Evolutionary conservation across 2,888 invertebrate species (phyloP).

Genomic region (Heliconius ethilla): DNA sequence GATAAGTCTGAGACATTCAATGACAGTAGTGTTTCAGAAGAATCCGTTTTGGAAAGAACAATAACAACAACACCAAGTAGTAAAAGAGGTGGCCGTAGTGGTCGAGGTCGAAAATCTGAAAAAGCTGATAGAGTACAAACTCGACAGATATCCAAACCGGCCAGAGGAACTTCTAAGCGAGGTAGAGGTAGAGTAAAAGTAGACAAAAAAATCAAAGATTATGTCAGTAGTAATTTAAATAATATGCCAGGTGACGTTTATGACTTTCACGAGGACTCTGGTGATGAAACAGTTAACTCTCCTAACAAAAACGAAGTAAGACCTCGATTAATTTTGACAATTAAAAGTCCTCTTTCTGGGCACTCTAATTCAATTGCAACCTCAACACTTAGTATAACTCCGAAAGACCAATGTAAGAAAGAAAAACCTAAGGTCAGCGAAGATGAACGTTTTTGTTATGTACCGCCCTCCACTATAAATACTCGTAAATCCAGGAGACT

Average conservation of each 20-base stretch:
- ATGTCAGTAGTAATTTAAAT: slow-evolving; percentile 78
- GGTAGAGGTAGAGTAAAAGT: slow-evolving; percentile 78
- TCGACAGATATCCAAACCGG: slow-evolving; percentile 72
- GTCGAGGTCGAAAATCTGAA: slow-evolving; percentile 72
- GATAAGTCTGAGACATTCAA: slow-evolving; percentile 47
- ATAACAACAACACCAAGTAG: slow-evolving; percentile 44
- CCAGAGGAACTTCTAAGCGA: slow-evolving; percentile 70
- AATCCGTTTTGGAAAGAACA: slow-evolving; percentile 52
- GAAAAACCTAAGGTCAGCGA: slow-evolving; percentile 75
- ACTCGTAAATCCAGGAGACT: slow-evolving; percentile 91
- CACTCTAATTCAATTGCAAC: slow-evolving; percentile 67
- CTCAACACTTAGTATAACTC: slow-evolving; percentile 68
- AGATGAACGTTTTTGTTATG: slow-evolving; percentile 80
- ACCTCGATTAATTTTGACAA: slow-evolving; percentile 90
- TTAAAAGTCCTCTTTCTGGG: slow-evolving; percentile 85
- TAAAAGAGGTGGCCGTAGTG: slow-evolving; percentile 71
- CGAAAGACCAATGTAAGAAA: slow-evolving; percentile 65
- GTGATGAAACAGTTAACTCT: slow-evolving; percentile 84
- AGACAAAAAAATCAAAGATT: slow-evolving; percentile 77
- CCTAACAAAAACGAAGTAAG: slow-evolving; percentile 80
- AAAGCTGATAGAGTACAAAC: slow-evolving; percentile 73
- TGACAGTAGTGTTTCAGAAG: slow-evolving; percentile 50
- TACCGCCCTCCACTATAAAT: slow-evolving; percentile 83
- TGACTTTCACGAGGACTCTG: slow-evolving; percentile 95
- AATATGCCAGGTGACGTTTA: slow-evolving; percentile 90